Evolutionary conservation across 2,113 vertebrate genomes (phyloP), one percentile per base, ranked within the genome.

Genomic region (Pteruthius melanotis): DNA sequence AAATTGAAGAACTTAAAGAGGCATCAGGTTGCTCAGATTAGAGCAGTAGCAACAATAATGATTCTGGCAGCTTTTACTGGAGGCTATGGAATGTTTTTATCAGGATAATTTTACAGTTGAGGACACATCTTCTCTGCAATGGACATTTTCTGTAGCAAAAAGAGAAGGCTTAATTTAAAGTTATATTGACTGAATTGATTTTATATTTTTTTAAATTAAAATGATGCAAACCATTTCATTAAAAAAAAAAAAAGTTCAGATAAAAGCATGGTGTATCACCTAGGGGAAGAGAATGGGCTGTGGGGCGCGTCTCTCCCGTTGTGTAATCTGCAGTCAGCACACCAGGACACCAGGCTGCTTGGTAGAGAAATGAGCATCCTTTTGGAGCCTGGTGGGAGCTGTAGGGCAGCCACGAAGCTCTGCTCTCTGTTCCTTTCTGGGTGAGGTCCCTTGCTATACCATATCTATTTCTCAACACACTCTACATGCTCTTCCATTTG

Each of bases 281-380:
- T 31, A 26, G 2, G 28, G 37, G 27, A 52, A 74, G 56, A 49
- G 12, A 83, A 22, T 10, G 15, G 49, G 14, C 19, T 23, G 10
- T 26, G 22, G 24, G 54, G 7, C 9, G 15, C 2, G 0, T 21
- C 10, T 39, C 5, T 91, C 30, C 27, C 5, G 1, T 4, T 60
- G 24, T 56, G 9, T 53, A 35, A 76, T 19, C 31, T 83, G 30
- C 66, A 42, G 4, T 56, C 47, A 69, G 14, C 33, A 49, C 57
- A 15, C n/a, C 27, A 33, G 31, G 15, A 70, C 50, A 15, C 28
- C 31, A 49, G 31, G 17, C 35, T 85, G 40, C 5, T 5, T 10
- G 11, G 47, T 10, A 44, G 17, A 76, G 49, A 49, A 87, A 61
- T 0, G 1, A 90, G 45, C n/a, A 74, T 30, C 7, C 1, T 30